Evolutionary conservation across 2,113 vertebrate species (phyloP).

Genomic region (Aptenodytes forsteri): DNA sequence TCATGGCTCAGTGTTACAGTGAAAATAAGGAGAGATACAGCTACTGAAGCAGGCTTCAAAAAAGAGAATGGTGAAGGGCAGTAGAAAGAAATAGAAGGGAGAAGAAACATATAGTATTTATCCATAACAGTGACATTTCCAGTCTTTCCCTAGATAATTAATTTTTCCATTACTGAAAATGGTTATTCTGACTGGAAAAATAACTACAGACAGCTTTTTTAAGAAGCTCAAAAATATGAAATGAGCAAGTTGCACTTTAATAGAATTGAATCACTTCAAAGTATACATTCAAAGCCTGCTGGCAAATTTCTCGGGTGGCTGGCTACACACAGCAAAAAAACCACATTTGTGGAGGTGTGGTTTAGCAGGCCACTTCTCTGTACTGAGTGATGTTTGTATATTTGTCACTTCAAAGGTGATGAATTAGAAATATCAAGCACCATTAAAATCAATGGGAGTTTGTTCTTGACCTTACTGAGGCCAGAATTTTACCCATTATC

Average conservation of each 20-base stretch:
- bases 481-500: slow-evolving; percentile 31
- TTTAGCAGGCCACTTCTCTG: background rate
- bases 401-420: slow-evolving; percentile 32
- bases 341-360: slow-evolving; percentile 8
- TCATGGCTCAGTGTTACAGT: background rate
- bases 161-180: slow-evolving; percentile 36
- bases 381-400: slow-evolving; percentile 14
- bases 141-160: background rate
- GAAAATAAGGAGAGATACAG: background rate
- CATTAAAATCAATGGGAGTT: slow-evolving; percentile 43
- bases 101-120: background rate
- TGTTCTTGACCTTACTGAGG: slow-evolving; percentile 36
- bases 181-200: slow-evolving; percentile 38
- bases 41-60: background rate
- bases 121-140: background rate
- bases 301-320: slow-evolving; percentile 19
- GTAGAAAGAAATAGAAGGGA: background rate
- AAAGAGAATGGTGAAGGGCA: background rate
- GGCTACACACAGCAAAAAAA: background rate
- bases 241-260: slow-evolving; percentile 19
- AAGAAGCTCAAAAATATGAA: slow-evolving; percentile 30
- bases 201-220: slow-evolving; percentile 20
- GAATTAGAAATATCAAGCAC: slow-evolving; percentile 30
- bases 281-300: slow-evolving; percentile 7
- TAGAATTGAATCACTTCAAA: slow-evolving; percentile 44